Evolutionary conservation across 2,797 vertebrate genomes (phyloP).

Genomic region (Tokudaia tokunoshimensis): DNA sequence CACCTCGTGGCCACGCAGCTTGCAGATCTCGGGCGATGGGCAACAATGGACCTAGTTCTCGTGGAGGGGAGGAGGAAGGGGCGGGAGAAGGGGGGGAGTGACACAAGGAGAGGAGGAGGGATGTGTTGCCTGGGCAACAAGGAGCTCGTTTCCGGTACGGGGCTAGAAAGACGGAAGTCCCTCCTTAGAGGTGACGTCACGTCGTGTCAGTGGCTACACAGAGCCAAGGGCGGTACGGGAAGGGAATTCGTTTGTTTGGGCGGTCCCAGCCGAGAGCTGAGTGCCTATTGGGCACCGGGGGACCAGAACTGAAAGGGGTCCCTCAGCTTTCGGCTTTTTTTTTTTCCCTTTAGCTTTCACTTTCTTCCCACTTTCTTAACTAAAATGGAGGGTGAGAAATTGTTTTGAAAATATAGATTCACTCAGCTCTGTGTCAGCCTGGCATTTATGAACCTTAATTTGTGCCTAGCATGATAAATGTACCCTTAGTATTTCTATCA

Average conservation of each 20-base stretch:
- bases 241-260: accelerated
- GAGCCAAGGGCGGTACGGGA: accelerated
- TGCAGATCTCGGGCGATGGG: not conserved
- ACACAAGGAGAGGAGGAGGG: too few relatives aligned
- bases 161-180: slow-evolving; percentile 27
- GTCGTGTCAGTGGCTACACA: accelerated
- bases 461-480: not conserved
- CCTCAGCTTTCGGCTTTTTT: not conserved
- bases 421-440: not conserved
- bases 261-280: accelerated
- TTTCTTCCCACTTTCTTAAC: not conserved
- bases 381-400: not conserved
- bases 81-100: accelerated
- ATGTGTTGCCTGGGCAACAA: not conserved
- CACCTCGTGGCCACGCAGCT: slow-evolving; percentile 68
- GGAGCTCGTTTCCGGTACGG: not conserved
- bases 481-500: not conserved
- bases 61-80: accelerated
- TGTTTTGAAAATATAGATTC: not conserved
- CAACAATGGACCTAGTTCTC: not conserved
- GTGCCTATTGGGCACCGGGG: not conserved
- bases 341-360: not conserved
- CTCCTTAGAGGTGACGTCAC: accelerated
- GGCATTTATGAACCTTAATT: not conserved
- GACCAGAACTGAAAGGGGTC: not conserved